Conservation (phyloP, 2,797 vertebrate genomes). For the Chaetophractus vellerosus region DNA sequence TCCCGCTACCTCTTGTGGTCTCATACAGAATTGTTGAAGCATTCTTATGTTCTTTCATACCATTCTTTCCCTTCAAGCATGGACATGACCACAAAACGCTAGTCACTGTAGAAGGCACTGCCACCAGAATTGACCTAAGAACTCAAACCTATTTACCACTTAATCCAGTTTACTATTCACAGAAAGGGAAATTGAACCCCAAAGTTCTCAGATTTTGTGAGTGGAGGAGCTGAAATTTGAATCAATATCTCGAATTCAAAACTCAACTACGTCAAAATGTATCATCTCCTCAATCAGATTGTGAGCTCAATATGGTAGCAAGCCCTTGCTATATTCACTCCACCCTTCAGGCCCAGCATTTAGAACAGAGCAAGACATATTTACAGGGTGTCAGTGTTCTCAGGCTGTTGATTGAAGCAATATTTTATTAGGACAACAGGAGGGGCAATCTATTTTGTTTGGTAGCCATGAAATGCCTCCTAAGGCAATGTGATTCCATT, state of each 20-base stretch:
- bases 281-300: not conserved
- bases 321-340: not conserved
- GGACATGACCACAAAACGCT: not conserved
- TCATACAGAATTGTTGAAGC: not conserved
- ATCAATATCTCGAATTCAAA: constrained; percentile 12
- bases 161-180: constrained; percentile 30
- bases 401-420: not conserved
- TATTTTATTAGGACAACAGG: constrained; percentile 31
- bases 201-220: not conserved
- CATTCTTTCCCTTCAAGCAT: not conserved
- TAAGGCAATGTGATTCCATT: constrained; percentile 59
- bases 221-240: not conserved
- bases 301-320: not conserved
- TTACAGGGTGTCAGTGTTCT: not conserved
- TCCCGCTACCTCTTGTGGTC: not conserved
- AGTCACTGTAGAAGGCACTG: not conserved
- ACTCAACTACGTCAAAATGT: not conserved
- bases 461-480: constrained; percentile 68
- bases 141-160: not conserved
- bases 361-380: constrained; percentile 27
- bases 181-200: not conserved
- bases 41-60: constrained; percentile 27
- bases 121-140: not conserved
- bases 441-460: constrained; percentile 50
- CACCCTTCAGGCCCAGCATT: not conserved